These are phyloP conservation scores for Erythrolamprus reginae DNA, from an alignment of 2,113 vertebrate genomes.

Conservation along the genomic window DNA sequence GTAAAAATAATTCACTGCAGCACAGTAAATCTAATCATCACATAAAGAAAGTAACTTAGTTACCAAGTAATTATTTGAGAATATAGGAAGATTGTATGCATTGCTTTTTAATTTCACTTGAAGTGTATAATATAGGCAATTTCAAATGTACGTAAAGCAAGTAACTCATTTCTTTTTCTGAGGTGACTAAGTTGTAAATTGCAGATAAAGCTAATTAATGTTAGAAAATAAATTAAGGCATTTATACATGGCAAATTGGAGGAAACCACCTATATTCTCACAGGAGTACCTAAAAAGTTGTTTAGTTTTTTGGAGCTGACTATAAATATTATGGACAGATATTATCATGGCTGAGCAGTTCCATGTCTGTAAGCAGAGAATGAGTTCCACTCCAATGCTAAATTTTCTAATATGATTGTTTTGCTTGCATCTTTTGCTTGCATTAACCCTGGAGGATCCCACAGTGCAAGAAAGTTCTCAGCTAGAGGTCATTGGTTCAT, in stretches of 20 bases:
- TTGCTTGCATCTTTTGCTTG: neutral
- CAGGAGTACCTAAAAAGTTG: neutral
- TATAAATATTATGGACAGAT: neutral
- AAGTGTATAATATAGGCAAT: neutral
- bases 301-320: neutral
- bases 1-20: slow-evolving; percentile 13
- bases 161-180: neutral
- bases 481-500: no score
- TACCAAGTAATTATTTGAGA: neutral
- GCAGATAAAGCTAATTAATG: neutral
- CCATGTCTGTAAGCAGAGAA: neutral
- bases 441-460: no score
- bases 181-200: neutral
- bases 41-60: neutral
- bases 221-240: neutral
- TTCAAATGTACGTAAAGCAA: neutral
- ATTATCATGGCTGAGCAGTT: neutral
- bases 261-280: neutral
- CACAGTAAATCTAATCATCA: slow-evolving; percentile 8
- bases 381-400: neutral
- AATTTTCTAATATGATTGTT: neutral
- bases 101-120: neutral
- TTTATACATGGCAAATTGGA: neutral
- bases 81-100: neutral
- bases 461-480: no score